A percentile compares a stretch with the other conserved stretches of the same genome.
Evolutionary conservation across 1,140 invertebrate genomes (phyloP).

Genomic region (Drosophila watanabei): DNA sequence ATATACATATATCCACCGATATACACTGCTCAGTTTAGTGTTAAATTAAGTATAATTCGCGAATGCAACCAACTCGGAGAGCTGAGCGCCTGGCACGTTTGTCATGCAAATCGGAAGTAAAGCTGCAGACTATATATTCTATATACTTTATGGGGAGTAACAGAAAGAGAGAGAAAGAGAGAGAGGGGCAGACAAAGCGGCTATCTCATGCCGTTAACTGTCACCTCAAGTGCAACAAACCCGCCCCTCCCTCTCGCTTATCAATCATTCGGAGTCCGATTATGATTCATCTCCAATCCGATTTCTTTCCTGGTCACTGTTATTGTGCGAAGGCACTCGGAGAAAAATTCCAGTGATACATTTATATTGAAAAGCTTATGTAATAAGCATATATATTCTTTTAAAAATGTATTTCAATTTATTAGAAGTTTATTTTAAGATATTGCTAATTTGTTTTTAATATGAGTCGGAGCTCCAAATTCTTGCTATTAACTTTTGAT

Average conservation of each 20-base stretch:
- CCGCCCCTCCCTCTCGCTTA: conserved; percentile 6
- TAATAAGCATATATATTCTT: too few relatives aligned
- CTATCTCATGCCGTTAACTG: conserved; percentile 33
- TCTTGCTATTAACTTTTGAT: background rate
- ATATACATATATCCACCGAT: background rate
- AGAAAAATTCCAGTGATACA: background rate
- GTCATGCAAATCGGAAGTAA: conserved; percentile 70
- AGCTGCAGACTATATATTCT: conserved; percentile 19
- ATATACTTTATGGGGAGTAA: conserved; percentile 6
- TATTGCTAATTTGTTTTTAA: background rate
- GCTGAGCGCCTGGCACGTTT: conserved; percentile 55
- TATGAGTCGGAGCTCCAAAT: background rate
- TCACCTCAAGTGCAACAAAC: conserved; percentile 47
- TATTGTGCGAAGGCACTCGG: background rate
- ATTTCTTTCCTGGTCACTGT: conserved; percentile 30
- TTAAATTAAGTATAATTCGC: conserved; percentile 41
- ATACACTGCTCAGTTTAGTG: conserved; percentile 14
- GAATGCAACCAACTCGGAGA: conserved; percentile 18
- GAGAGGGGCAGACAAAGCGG: conserved; percentile 20
- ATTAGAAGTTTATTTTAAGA: background rate
- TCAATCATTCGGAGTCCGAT: conserved; percentile 26
- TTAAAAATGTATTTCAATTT: background rate
- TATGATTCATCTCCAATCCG: conserved; percentile 35
- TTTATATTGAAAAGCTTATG: background rate
- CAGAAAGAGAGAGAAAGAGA: background rate